phyloP scores from a whole-genome alignment of 2,888 invertebrate genomes.

The Blomia tropicalis region DNA sequence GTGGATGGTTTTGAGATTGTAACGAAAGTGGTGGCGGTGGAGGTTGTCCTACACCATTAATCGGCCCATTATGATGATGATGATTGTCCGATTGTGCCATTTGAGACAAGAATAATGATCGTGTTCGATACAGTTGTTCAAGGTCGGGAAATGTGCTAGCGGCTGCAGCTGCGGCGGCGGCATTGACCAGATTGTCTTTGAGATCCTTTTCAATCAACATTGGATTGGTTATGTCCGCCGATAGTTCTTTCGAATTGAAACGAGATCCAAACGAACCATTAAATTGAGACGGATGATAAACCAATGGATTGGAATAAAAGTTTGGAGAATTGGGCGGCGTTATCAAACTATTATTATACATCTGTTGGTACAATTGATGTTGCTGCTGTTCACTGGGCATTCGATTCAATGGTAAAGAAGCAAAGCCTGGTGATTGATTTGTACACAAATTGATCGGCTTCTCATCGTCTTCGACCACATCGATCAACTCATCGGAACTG shows the following conservation, averaged over 20 bases:
- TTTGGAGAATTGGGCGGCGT: slow-evolving; percentile 14
- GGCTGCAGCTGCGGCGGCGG: neutral
- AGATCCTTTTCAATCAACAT: neutral
- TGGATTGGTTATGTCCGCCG: neutral
- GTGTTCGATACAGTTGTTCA: neutral
- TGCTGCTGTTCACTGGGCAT: neutral
- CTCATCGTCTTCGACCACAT: slow-evolving; percentile 3
- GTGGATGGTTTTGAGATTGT: neutral
- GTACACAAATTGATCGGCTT: slow-evolving; percentile 11
- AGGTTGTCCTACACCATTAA: neutral
- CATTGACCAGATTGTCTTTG: neutral
- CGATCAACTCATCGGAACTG: neutral
- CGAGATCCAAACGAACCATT: neutral
- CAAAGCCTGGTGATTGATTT: neutral
- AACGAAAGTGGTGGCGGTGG: neutral
- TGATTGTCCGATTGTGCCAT: slow-evolving; percentile 3
- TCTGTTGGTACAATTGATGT: slow-evolving; percentile 1
- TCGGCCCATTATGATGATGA: neutral
- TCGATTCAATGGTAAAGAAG: neutral
- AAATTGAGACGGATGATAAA: neutral
- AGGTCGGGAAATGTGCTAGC: neutral
- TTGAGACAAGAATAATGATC: neutral
- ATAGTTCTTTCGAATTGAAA: neutral
- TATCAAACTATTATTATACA: neutral
- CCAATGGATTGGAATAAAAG: neutral